Evolutionary conservation across 2,888 invertebrate species (phyloP), one percentile per base, ranked within the genome.

Genomic region (Drosophila melanosoma): DNA sequence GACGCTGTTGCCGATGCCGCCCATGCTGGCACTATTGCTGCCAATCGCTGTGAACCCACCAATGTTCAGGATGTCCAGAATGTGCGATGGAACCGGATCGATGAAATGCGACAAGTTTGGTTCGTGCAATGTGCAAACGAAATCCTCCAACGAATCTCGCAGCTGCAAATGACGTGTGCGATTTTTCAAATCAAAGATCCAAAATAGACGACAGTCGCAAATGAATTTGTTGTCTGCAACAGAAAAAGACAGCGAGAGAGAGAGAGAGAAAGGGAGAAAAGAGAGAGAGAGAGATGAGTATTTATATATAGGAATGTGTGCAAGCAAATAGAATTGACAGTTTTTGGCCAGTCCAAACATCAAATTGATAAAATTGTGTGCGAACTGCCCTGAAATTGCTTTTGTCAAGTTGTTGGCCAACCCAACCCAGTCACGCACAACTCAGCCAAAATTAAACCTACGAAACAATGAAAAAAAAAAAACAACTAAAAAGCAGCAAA

Each of bases 191-290:
- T 94, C 94, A 93, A 96, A 96, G 93, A 97, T 95, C 97, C 97
- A 97, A 82, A 95, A 95, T 82, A 97, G 94, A 80, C 96, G 95
- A 93, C 97, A 97, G 94, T 97, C 97, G 93, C 97, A 97, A 84
- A 95, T 94, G 93, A 97, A 96, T 92, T 95, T 95, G 94, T 97
- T 97, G 88, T 96, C 97, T 97, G 96, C 59, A 89, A 74, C 76
- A 70, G 62, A 74, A 52, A 70, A 57, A 48, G 45, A 63, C 45
- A 60, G 26, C 15, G 17, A n/a, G 2, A n/a, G n/a, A 2, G 8
- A 20, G 17, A n/a, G 38, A 72, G 48, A 49, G 17, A n/a, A 2
- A n/a, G n/a, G 3, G 8, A 20, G 17, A n/a, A 2, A n/a, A 12
- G 3, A 11, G 12, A 20, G 20, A 70, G 52, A 23, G 20, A n/a